Conservation (phyloP, 2,888 invertebrate species). For the Idaea aversata region DNA sequence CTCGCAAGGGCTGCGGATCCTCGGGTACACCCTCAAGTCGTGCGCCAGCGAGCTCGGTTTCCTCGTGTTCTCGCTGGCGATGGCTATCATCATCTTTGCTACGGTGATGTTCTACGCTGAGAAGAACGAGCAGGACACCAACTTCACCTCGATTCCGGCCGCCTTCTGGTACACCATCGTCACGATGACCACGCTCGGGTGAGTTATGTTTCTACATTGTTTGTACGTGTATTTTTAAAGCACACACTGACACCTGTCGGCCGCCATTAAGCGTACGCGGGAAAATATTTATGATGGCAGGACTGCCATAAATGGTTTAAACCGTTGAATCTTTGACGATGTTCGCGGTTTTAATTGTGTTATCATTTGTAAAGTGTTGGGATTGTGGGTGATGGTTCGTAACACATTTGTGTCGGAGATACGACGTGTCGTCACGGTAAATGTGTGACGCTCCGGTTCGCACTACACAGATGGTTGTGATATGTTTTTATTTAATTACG, state of each 20-base stretch:
- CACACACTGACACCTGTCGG: slow-evolving; percentile 63
- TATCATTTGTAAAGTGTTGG: slow-evolving; percentile 38
- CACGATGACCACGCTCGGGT: slow-evolving; percentile 99
- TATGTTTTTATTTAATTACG: slow-evolving; percentile 20
- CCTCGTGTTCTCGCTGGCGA: slow-evolving; percentile 98
- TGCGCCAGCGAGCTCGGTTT: slow-evolving; percentile 99
- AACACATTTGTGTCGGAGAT: slow-evolving; percentile 31
- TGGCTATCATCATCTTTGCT: slow-evolving; percentile 99
- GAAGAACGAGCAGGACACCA: slow-evolving; percentile 97
- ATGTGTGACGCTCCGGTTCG: slow-evolving; percentile 5
- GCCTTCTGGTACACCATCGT: slow-evolving; percentile 99
- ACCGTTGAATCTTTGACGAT: slow-evolving; percentile 51
- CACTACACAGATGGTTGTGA: slow-evolving; percentile 6
- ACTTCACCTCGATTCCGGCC: slow-evolving; percentile 99
- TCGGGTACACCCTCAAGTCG: slow-evolving; percentile 99
- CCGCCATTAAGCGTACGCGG: slow-evolving; percentile 66
- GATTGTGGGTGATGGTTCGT: slow-evolving; percentile 28
- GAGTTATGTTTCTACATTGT: slow-evolving; percentile 69
- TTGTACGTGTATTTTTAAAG: slow-evolving; percentile 16
- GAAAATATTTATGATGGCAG: slow-evolving; percentile 68
- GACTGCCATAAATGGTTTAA: slow-evolving; percentile 57
- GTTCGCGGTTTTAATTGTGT: slow-evolving; percentile 31
- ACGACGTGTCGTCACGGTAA: neutral
- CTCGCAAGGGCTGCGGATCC: slow-evolving; percentile 98
- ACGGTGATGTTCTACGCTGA: slow-evolving; percentile 99